These are phyloP conservation scores for Corythornis vintsioides DNA, from an alignment of 2,113 vertebrate genomes.

Conservation along the genomic window DNA sequence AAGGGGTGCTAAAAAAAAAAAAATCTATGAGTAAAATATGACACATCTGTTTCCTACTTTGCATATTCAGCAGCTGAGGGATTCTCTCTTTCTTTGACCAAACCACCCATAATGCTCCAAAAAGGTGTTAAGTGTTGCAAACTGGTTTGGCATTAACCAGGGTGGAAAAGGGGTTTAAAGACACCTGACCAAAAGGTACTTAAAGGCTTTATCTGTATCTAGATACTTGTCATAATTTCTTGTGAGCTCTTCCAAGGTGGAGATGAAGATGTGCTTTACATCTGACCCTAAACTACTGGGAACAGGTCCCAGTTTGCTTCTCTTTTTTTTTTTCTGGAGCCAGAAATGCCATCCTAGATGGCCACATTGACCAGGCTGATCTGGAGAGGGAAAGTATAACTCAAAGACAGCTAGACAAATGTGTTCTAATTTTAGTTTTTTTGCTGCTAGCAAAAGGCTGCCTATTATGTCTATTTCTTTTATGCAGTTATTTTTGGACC, in stretches of 20 bases:
- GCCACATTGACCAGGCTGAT: neutral
- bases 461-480: neutral
- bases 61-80: neutral
- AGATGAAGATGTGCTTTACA: neutral
- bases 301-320: accelerated
- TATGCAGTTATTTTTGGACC: neutral
- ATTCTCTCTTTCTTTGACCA: neutral
- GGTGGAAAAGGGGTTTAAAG: neutral
- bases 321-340: neutral
- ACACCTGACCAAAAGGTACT: neutral
- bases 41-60: neutral
- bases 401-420: neutral
- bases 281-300: neutral
- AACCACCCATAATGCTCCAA: neutral
- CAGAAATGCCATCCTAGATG: neutral
- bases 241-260: neutral
- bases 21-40: neutral
- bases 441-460: neutral
- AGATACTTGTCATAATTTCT: neutral
- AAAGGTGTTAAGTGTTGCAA: neutral
- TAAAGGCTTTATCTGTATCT: neutral
- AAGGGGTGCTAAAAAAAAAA: neutral
- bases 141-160: neutral
- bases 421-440: neutral
- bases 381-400: neutral